phyloP scores from a whole-genome alignment of 2,113 vertebrate genomes.

The Scopus umbretta region DNA sequence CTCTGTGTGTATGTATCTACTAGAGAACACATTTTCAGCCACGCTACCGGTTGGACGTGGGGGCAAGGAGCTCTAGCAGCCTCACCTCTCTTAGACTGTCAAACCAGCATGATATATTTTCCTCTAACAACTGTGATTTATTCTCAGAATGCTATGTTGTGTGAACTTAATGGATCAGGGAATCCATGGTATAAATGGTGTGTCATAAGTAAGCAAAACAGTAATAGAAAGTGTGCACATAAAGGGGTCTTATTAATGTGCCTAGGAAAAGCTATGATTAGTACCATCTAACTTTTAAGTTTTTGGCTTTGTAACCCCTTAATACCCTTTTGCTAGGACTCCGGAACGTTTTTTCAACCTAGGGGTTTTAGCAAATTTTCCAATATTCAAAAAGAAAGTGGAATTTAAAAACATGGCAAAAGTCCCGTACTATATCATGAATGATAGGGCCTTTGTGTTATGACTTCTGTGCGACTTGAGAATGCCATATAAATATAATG shows the following conservation, averaged over 20 bases:
- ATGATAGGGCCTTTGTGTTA: not conserved
- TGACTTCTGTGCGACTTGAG: not conserved
- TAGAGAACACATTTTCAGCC: not conserved
- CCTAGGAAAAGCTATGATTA: too few species aligned
- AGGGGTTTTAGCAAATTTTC: not conserved
- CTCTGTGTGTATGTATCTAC: not conserved
- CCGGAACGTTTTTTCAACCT: not conserved
- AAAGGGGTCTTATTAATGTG: not conserved
- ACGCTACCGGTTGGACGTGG: not conserved
- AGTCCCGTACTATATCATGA: not conserved
- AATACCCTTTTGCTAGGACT: not conserved
- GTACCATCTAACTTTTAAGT: not conserved
- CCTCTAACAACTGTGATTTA: not conserved
- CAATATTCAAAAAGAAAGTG: not conserved
- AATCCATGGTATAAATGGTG: not conserved
- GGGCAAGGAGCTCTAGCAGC: not conserved
- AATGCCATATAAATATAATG: not conserved
- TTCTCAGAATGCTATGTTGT: not conserved
- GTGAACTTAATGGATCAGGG: not conserved
- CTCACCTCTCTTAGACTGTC: not conserved
- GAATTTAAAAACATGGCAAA: not conserved
- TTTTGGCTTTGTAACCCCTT: not conserved
- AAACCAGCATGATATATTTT: not conserved
- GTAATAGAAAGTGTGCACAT: not conserved
- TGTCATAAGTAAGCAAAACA: not conserved